Base-by-base conservation (phyloP, 1,140 invertebrate species). In the Akabosia matsudoensis region DNA sequence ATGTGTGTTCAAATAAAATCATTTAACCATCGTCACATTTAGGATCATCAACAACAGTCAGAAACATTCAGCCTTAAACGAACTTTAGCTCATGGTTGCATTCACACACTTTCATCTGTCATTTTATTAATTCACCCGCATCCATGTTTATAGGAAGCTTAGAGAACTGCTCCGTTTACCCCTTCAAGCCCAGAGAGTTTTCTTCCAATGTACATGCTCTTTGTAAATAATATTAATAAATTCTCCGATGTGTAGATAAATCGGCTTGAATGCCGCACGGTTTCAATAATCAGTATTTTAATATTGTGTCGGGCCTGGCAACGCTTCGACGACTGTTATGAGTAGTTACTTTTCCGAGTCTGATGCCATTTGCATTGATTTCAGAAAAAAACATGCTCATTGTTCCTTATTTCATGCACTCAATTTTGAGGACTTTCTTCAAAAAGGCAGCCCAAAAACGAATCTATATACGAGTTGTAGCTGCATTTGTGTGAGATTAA, bases 91-190 rank as follows among this genome's bases (percentile, higher is more conserved):
- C n/a, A 61, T 10, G 18, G 7, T 10, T 56, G 54, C 54, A 56
- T 22, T 56, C n/a, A 31, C 61, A 67, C 61, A 67, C 61, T 67
- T 67, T 67, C 61, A 67, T 67, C 61, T 67, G 61, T 67, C 61
- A 67, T 67, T 67, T 67, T 30, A 67, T 28, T 67, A 30, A 67
- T 67, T 67, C 31, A 30, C 54, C 54, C 10, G 54, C 54, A 56
- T 56, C 54, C 54, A 56, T 56, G 22, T 56, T 56, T 56, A 56
- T 56, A 56, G 14, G 54, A n/a, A n/a, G n/a, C n/a, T n/a, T n/a
- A n/a, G n/a, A n/a, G 22, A 24, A 56, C 14, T 24, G 14, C 22
- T 56, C 10, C 24, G n/a, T 56, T 10, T 22, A 56, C 54, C 54
- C 54, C 54, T 56, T 22, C 54, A 56, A 10, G 3, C 13, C 54